These are phyloP conservation scores for Pseudococcus jackbeardsleyi DNA, from an alignment of 2,888 invertebrate genomes.

Conservation along the genomic window DNA sequence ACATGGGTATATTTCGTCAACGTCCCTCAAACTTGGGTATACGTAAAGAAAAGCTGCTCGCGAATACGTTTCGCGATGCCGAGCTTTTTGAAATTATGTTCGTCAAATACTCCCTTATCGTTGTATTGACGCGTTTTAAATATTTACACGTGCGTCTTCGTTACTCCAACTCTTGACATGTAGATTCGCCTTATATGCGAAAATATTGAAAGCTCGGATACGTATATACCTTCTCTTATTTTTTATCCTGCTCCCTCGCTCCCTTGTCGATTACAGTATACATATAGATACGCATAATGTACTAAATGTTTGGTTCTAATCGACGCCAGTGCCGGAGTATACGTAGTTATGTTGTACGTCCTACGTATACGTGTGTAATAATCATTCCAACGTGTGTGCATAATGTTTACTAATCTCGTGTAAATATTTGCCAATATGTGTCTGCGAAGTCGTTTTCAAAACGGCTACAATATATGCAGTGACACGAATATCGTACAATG, in stretches of 20 bases:
- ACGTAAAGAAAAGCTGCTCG: not conserved
- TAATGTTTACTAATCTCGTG: not conserved
- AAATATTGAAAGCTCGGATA: not conserved
- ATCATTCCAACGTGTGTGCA: not conserved
- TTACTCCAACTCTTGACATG: not conserved
- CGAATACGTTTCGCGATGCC: not conserved
- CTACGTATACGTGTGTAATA: not conserved
- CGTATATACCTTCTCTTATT: not conserved
- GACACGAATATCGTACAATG: not conserved
- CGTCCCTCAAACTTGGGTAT: not conserved
- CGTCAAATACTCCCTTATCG: constrained; percentile 4
- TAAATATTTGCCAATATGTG: constrained; percentile 12
- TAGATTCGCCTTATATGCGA: not conserved
- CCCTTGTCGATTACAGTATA: constrained; percentile 1
- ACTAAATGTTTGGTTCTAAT: constrained; percentile 1
- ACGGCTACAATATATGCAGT: not conserved
- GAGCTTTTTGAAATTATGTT: not conserved
- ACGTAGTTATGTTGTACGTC: not conserved
- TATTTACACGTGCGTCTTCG: constrained; percentile 22
- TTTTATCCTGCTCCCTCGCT: not conserved
- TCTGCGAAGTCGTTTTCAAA: not conserved
- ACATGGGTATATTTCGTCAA: not conserved
- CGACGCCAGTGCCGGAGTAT: not conserved
- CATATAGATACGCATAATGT: not conserved
- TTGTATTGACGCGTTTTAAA: constrained; percentile 23